Percentiles rank a stretch among this genome's conserved stretches.
phyloP scores from a whole-genome alignment of 2,113 vertebrate genomes.

The Odocoileus hemionus region DNA sequence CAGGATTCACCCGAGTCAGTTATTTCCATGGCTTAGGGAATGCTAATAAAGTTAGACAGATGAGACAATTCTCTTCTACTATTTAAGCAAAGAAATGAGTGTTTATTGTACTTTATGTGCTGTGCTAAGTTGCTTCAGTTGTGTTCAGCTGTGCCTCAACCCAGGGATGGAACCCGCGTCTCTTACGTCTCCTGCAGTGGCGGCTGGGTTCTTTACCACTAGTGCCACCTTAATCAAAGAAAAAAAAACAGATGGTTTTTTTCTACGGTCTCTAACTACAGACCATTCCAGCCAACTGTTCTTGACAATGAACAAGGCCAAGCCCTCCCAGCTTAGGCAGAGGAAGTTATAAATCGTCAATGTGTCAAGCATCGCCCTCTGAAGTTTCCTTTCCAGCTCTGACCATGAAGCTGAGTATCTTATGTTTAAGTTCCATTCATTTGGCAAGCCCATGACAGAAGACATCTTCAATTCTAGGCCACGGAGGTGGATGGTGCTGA shows the following conservation, averaged over 20 bases:
- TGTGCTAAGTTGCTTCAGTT: neutral
- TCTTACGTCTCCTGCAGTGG: neutral
- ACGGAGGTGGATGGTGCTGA: neutral
- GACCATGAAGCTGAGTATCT: neutral
- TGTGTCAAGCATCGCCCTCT: too few relatives aligned
- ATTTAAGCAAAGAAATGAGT: neutral
- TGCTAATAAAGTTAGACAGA: neutral
- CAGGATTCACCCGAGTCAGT: neutral
- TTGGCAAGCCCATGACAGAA: neutral
- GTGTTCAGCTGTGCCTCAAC: neutral
- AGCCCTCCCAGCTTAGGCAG: neutral
- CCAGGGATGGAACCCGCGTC: fast-evolving
- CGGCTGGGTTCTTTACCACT: neutral
- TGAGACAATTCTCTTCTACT: neutral
- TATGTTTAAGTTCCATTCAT: neutral
- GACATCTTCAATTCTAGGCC: neutral
- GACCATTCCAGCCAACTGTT: neutral
- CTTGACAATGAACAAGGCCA: neutral
- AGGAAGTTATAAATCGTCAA: neutral
- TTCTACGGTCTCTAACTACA: neutral
- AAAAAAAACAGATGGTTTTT: neutral
- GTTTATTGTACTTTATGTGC: neutral
- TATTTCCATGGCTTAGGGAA: neutral
- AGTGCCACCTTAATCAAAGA: neutral
- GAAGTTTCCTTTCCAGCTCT: neutral